These are phyloP conservation scores for Trinorchestia longiramus DNA, from an alignment of 1,140 invertebrate genomes.

Conservation along the genomic window DNA sequence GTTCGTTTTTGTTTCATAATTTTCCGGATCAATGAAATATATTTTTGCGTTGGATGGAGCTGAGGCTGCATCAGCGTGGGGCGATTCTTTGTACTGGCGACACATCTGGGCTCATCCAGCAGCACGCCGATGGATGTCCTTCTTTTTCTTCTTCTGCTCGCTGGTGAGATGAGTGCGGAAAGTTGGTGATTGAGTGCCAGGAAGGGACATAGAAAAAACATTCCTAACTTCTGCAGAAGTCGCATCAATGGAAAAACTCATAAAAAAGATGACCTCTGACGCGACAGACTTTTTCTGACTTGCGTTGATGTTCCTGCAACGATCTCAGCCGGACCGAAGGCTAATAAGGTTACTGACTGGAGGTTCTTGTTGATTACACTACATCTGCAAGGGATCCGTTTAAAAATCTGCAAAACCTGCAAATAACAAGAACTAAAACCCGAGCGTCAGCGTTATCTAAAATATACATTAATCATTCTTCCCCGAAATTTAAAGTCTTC, in stretches of 20 bases:
- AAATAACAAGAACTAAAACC: background rate
- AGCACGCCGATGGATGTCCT: background rate
- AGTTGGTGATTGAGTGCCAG: conserved; percentile 54
- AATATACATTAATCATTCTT: background rate
- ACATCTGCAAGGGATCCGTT: background rate
- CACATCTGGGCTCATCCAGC: background rate
- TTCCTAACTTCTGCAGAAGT: conserved; percentile 8
- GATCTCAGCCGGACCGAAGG: background rate
- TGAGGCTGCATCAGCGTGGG: too few species aligned
- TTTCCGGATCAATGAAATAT: background rate
- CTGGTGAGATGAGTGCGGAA: conserved; percentile 49
- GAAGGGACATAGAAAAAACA: conserved; percentile 30
- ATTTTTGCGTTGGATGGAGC: background rate
- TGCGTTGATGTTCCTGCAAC: background rate
- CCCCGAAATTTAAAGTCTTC: background rate
- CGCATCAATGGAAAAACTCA: conserved; percentile 47
- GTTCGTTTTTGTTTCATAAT: background rate
- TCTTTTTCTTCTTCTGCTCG: conserved; percentile 16
- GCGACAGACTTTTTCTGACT: background rate
- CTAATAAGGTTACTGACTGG: background rate
- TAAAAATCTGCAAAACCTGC: background rate
- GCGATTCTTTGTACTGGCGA: background rate
- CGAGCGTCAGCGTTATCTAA: background rate
- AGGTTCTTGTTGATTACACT: background rate
- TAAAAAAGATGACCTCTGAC: conserved; percentile 47